Percentiles rank a stretch among this genome's conserved stretches.
Conservation (phyloP, 2,888 invertebrate genomes). For the Acrobasis repandana region DNA sequence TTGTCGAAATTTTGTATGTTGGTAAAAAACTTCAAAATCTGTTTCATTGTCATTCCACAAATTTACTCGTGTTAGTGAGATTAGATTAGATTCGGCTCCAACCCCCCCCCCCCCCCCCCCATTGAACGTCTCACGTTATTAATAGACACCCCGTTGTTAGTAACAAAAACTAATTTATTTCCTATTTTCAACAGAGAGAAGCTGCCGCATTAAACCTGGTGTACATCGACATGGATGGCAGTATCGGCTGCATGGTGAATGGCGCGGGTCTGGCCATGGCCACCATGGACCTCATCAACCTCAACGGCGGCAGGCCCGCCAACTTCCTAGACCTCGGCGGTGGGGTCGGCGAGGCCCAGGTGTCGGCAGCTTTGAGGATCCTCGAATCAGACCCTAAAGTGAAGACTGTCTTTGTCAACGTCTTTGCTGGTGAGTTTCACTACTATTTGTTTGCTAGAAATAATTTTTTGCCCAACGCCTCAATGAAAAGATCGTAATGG, state of each 20-base stretch:
- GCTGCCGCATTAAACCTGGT: slow-evolving; percentile 95
- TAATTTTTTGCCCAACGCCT: no score
- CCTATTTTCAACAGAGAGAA: slow-evolving; percentile 82
- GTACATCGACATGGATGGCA: slow-evolving; percentile 98
- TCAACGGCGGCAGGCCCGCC: slow-evolving; percentile 97
- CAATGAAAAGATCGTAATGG: no score
- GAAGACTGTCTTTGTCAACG: slow-evolving; percentile 97
- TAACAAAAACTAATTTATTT: not conserved
- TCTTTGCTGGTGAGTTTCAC: slow-evolving; percentile 89
- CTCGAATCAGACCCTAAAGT: slow-evolving; percentile 94
- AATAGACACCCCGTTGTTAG: no score
- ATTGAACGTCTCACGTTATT: no score
- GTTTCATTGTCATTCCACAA: no score
- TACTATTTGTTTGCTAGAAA: slow-evolving; percentile 7
- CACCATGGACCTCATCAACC: slow-evolving; percentile 99
- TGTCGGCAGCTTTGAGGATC: slow-evolving; percentile 95
- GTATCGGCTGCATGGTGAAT: slow-evolving; percentile 98
- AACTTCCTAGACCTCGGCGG: slow-evolving; percentile 99
- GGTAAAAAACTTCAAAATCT: no score
- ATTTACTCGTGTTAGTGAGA: no score
- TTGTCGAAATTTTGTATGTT: no score
- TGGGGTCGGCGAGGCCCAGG: slow-evolving; percentile 96
- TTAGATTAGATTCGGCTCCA: no score
- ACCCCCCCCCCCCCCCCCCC: no score
- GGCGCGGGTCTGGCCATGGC: slow-evolving; percentile 99